Conservation (phyloP, 2,797 vertebrate genomes). For the Podarcis siculus region DNA sequence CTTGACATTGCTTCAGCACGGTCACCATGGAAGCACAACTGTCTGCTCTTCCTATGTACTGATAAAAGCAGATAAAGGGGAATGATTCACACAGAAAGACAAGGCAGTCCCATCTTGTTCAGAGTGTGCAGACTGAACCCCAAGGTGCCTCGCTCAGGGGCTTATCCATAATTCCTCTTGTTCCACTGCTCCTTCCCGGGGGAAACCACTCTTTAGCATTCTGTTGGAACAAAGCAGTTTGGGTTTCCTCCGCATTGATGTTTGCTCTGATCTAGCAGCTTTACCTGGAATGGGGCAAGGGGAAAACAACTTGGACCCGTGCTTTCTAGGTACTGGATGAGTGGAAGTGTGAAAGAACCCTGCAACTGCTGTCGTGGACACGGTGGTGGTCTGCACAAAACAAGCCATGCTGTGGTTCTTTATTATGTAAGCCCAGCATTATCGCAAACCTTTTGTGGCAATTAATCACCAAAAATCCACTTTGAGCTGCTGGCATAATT, state of each 20-base stretch:
- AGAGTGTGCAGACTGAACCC: constrained; percentile 9
- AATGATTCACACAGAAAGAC: background rate
- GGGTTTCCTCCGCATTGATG: no score
- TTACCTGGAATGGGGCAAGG: no score
- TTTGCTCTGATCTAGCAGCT: no score
- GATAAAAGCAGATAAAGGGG: constrained; percentile 32
- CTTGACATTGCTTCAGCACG: background rate
- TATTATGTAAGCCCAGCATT: background rate
- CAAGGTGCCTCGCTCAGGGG: no score
- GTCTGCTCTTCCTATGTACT: background rate
- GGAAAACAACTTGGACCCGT: no score
- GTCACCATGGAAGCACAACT: constrained; percentile 4
- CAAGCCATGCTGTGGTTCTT: fast-evolving
- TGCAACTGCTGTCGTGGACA: no score
- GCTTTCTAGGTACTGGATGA: no score
- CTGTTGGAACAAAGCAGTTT: no score
- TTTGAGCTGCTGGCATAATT: background rate
- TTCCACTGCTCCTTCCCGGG: no score
- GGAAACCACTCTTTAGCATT: no score
- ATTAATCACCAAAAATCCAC: background rate
- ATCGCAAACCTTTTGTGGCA: background rate
- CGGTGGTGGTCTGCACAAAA: constrained; percentile 20
- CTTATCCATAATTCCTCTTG: no score
- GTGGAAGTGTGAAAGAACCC: no score
- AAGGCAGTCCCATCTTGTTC: constrained; percentile 39